phyloP scores from a whole-genome alignment of 2,113 vertebrate genomes.

The Pituophis catenifer region DNA sequence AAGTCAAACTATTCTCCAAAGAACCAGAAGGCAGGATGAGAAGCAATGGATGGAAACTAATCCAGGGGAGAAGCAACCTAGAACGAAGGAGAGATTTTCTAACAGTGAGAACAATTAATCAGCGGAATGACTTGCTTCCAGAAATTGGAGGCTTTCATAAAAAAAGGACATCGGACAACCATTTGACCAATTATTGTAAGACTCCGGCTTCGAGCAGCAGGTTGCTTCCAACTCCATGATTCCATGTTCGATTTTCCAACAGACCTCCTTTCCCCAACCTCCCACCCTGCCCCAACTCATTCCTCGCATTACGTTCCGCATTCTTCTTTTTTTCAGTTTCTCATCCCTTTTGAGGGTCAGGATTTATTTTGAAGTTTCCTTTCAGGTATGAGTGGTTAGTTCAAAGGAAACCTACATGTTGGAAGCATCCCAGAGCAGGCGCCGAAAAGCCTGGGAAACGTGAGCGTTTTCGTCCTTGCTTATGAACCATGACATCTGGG shows the following conservation, averaged over 20 bases:
- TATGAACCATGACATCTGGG: constrained; percentile 86
- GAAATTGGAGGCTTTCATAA: neutral
- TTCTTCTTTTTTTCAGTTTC: neutral
- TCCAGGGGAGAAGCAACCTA: too few relatives aligned
- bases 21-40: too few relatives aligned
- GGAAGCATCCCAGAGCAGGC: constrained; percentile 75
- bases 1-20: too few relatives aligned
- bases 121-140: neutral
- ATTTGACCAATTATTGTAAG: neutral
- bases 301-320: neutral
- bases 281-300: neutral
- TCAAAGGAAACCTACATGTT: constrained; percentile 73
- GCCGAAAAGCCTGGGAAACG: constrained; percentile 81
- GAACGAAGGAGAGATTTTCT: too few relatives aligned
- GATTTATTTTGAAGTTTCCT: constrained; percentile 14
- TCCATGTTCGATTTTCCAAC: neutral
- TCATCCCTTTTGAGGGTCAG: neutral
- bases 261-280: neutral
- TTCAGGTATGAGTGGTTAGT: constrained; percentile 68
- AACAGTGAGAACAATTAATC: too few relatives aligned
- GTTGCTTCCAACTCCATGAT: neutral
- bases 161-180: too few relatives aligned
- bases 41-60: too few relatives aligned
- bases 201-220: neutral
- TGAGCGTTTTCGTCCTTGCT: constrained; percentile 73